These are phyloP conservation scores for Eupsilia transversa DNA, from an alignment of 2,888 invertebrate genomes.

Conservation along the genomic window DNA sequence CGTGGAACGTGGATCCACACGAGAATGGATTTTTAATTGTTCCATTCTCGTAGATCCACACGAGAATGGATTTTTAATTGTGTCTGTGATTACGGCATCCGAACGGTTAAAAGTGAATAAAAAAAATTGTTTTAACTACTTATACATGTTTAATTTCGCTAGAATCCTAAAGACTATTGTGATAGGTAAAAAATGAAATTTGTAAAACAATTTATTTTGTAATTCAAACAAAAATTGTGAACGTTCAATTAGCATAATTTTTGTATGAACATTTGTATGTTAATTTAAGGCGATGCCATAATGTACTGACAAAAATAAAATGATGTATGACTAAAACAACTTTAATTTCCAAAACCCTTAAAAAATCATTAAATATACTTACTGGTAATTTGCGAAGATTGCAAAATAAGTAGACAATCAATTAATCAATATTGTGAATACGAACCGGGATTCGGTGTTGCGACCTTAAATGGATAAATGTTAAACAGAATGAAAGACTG, in stretches of 20 bases:
- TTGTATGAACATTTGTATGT: conserved; percentile 71
- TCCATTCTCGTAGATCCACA: too few species aligned
- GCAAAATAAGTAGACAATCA: not conserved
- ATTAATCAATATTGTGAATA: too few species aligned
- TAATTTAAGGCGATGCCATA: conserved; percentile 68
- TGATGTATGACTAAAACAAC: conserved; percentile 40
- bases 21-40: too few species aligned
- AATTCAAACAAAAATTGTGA: conserved; percentile 52
- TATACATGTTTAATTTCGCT: conserved; percentile 47
- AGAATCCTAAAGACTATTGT: conserved; percentile 62
- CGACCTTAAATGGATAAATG: too few species aligned
- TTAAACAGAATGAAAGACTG: too few species aligned
- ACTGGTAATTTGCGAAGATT: not conserved
- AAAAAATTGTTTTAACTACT: too few species aligned
- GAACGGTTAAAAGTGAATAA: too few species aligned
- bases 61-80: too few species aligned
- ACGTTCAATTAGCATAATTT: conserved; percentile 69
- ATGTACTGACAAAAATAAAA: conserved; percentile 68
- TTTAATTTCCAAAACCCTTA: conserved; percentile 6
- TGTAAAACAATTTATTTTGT: conserved; percentile 51
- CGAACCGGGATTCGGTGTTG: too few species aligned
- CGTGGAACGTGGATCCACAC: too few species aligned
- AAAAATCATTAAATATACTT: not conserved
- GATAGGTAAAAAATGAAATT: conserved; percentile 48
- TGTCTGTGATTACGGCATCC: too few species aligned